A percentile compares a stretch with the other conserved stretches of the same genome.
phyloP scores from a whole-genome alignment of 2,797 vertebrate genomes.

The Hafferia zeledoni region DNA sequence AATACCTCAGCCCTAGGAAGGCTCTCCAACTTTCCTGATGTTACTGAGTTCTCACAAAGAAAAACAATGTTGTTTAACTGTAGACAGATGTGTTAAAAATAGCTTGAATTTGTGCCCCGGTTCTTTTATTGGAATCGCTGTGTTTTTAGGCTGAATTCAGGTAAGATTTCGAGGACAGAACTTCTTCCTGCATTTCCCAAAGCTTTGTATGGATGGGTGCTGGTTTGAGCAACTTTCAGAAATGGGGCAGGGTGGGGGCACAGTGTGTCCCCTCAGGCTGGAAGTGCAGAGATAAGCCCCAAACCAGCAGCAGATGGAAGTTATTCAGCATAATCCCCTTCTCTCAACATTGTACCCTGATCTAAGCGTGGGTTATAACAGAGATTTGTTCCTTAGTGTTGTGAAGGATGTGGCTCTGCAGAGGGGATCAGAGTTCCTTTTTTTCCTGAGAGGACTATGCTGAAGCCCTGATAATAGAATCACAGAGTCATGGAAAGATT shows the following conservation, averaged over 20 bases:
- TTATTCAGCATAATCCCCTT: background rate
- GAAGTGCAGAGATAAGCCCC: background rate
- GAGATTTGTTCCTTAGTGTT: background rate
- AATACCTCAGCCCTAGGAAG: constrained; percentile 2
- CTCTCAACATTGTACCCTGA: background rate
- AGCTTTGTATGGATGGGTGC: background rate
- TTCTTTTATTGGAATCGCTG: background rate
- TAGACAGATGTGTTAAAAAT: constrained; percentile 22
- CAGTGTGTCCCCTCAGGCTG: background rate
- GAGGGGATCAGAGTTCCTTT: background rate
- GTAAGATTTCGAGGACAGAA: background rate
- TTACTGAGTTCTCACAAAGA: constrained; percentile 38
- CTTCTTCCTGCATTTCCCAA: background rate
- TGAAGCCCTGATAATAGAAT: background rate
- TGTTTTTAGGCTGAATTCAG: background rate
- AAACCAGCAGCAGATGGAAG: background rate
- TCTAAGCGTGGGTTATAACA: background rate
- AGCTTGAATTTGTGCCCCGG: background rate
- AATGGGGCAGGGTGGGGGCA: background rate
- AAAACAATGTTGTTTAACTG: constrained; percentile 27
- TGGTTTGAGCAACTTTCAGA: background rate
- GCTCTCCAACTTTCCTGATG: constrained; percentile 32
- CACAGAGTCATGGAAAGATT: no score
- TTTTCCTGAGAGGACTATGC: background rate
- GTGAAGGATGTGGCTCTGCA: background rate